Conservation (phyloP, 2,113 vertebrate genomes). For the Willisornis vidua region DNA sequence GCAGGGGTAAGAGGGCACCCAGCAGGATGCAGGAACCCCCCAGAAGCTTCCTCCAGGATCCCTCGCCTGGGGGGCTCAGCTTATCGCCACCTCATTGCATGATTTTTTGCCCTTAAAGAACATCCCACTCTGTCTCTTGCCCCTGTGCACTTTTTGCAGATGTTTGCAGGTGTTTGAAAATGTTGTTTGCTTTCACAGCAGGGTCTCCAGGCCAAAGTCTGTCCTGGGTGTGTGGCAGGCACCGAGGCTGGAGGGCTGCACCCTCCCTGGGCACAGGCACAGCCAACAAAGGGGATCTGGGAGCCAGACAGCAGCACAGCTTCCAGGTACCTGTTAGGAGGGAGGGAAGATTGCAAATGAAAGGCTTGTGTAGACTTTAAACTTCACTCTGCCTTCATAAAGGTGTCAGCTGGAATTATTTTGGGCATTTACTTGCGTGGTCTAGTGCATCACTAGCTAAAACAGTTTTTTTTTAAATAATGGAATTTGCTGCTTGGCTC, state of each 20-base stretch:
- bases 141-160: neutral
- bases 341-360: constrained; percentile 4
- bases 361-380: constrained; percentile 25
- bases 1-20: neutral
- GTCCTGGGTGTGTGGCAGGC: neutral
- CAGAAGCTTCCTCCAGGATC: neutral
- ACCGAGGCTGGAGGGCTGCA: neutral
- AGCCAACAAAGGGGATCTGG: neutral
- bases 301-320: neutral
- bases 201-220: neutral
- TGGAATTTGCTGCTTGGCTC: constrained; percentile 61
- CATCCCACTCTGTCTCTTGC: neutral
- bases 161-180: neutral
- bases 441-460: constrained; percentile 66
- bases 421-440: constrained; percentile 63
- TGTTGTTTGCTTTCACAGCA: neutral
- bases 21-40: neutral
- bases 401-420: constrained; percentile 69
- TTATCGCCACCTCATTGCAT: neutral
- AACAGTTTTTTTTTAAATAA: constrained; percentile 63
- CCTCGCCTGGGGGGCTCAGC: neutral
- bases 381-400: constrained; percentile 57
- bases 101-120: neutral
- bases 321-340: neutral
- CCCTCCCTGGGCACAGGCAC: rapidly evolving